Evolutionary conservation across 2,113 vertebrate genomes (phyloP).

Genomic region (Ophiodon elongatus): DNA sequence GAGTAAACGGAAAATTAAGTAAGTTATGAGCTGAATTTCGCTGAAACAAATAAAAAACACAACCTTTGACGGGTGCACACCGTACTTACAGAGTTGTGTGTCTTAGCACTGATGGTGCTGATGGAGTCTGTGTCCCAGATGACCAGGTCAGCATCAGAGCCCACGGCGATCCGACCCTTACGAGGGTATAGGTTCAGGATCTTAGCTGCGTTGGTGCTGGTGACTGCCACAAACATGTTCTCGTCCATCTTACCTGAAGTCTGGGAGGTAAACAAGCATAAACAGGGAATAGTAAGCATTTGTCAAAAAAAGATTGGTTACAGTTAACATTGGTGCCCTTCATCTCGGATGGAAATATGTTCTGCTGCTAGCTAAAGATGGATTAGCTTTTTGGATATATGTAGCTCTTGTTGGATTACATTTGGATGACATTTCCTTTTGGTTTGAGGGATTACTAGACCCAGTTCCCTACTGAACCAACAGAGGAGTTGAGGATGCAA

Average conservation of each 20-base stretch:
- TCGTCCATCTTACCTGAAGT: constrained; percentile 99
- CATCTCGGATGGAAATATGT: background rate
- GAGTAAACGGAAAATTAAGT: background rate
- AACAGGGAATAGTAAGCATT: background rate
- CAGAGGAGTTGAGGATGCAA: background rate
- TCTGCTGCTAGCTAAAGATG: background rate
- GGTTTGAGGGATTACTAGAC: background rate
- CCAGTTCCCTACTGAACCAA: background rate
- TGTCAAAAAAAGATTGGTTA: background rate
- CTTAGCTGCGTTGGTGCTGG: constrained; percentile 98
- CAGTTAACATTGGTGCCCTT: background rate
- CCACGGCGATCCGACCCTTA: constrained; percentile 95
- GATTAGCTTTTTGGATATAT: background rate
- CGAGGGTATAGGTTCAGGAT: constrained; percentile 98
- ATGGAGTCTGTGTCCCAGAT: constrained; percentile 97
- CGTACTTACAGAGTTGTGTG: constrained; percentile 91
- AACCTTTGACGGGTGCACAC: background rate
- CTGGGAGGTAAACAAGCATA: constrained; percentile 74
- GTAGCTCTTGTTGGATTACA: background rate
- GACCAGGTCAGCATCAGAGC: constrained; percentile 95
- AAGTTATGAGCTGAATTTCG: background rate
- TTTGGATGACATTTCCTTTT: background rate
- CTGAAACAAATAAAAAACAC: background rate
- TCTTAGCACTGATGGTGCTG: constrained; percentile 96
- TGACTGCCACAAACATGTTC: constrained; percentile 98